These are phyloP conservation scores for Halocaridina rubra DNA, from an alignment of 2,888 invertebrate species.

Conservation along the genomic window DNA sequence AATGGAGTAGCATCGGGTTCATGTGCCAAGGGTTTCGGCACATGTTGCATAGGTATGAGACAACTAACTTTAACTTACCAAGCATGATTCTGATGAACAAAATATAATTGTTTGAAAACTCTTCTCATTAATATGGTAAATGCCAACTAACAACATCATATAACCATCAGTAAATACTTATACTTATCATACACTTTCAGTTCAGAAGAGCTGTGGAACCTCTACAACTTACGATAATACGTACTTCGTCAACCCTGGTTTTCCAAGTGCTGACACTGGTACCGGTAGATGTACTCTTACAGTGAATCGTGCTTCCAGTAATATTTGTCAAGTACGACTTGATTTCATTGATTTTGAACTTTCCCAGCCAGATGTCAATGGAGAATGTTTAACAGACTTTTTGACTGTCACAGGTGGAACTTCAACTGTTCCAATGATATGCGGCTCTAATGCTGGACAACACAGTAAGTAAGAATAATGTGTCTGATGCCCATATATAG, in stretches of 20 bases:
- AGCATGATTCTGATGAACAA: too few species aligned
- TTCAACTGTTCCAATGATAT: slow-evolving; percentile 52
- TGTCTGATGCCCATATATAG: too few species aligned
- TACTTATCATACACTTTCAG: slow-evolving; percentile 8
- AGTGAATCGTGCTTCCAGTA: slow-evolving; percentile 32
- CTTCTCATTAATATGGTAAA: not conserved
- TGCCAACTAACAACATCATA: not conserved
- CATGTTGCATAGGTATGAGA: slow-evolving; percentile 58
- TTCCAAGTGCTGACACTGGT: slow-evolving; percentile 40
- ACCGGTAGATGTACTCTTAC: slow-evolving; percentile 53
- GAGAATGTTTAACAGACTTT: slow-evolving; percentile 56
- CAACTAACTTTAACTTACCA: too few species aligned
- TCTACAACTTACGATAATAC: slow-evolving; percentile 57
- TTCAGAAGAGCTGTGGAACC: slow-evolving; percentile 27
- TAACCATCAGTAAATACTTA: too few species aligned
- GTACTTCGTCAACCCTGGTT: slow-evolving; percentile 59
- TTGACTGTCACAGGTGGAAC: slow-evolving; percentile 50
- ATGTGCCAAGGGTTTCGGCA: slow-evolving; percentile 53
- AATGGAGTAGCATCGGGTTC: slow-evolving; percentile 35
- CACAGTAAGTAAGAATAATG: slow-evolving; percentile 53
- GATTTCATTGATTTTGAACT: slow-evolving; percentile 54
- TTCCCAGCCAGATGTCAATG: slow-evolving; percentile 51
- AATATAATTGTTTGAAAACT: too few species aligned
- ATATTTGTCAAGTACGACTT: slow-evolving; percentile 59
- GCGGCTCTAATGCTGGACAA: slow-evolving; percentile 58